Evolutionary conservation across 1,140 invertebrate species (phyloP), one percentile per base, ranked within the genome.

Genomic region (Papilio polyxenes): DNA sequence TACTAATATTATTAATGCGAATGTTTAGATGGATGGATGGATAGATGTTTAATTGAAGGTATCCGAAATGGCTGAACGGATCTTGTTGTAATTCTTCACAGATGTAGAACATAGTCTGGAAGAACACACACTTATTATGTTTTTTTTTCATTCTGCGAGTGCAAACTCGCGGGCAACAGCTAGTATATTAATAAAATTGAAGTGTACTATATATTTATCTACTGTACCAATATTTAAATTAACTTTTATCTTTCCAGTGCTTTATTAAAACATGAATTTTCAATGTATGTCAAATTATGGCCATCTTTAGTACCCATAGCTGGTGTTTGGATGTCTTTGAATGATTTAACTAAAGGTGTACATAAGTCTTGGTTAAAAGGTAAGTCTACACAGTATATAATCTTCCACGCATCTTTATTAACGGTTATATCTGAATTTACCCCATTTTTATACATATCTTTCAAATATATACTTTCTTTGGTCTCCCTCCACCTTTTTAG

Each of bases 201-300:
- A 31, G 2, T 31, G 23, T 31, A 31, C 23, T 44, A 7, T 44
- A 44, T 44, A 44, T 44, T 44, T 44, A 8, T 15, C 40, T 23
- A 4, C n/a, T 13, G 9, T 77, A 1, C 0, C 69, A 3, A 65
- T 44, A 20, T 56, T 79, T 40, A 11, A 82, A 40, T 78, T 44
- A 72, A 44, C 1, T 9, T 75, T 37, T 65, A 20, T 79, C 31
- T 44, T 91, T 91, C 56, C 87, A 93, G 91, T 78, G 77, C 48
- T 9, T 77, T 92, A 0, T 78, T 93, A 23, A 86, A 83, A 65
- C 90, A 92, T 31, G 91, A 93, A 59, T 92, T 88, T 53, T 76
- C 80, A 4, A 90, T 91, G 85, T 93, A 93, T 72, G 82, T 81
- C 0, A 89, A 90, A 79, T 37, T 90, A 8, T 93, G 92, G 92